These are phyloP conservation scores for Macrosoma leucophasiata DNA, from an alignment of 2,888 invertebrate species.

Conservation along the genomic window DNA sequence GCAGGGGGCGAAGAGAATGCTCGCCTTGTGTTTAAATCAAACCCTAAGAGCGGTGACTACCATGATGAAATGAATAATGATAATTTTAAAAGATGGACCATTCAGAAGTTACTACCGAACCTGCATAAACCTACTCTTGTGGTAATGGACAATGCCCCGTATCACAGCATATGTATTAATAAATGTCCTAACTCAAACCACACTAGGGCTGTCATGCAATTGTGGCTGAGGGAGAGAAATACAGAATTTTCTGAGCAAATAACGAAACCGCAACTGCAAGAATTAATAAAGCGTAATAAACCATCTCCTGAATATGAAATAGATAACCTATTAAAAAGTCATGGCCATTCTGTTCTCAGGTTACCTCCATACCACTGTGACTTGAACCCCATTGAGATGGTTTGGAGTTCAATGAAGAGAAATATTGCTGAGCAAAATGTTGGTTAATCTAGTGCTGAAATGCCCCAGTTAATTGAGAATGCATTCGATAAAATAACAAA, in stretches of 20 bases:
- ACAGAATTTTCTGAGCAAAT: not conserved
- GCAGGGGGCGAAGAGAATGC: not conserved
- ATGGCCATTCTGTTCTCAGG: too few relatives aligned
- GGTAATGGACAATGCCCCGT: conserved; percentile 2
- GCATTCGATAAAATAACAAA: too few relatives aligned
- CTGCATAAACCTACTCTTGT: conserved; percentile 2
- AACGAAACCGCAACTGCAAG: not conserved
- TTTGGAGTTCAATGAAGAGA: too few relatives aligned
- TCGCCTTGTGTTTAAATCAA: not conserved
- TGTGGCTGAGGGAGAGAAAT: not conserved
- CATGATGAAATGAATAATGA: not conserved
- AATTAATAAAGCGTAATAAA: too few relatives aligned
- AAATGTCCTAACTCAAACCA: conserved; percentile 3
- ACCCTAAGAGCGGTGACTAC: not conserved
- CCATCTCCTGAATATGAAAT: too few relatives aligned
- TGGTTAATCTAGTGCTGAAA: too few relatives aligned
- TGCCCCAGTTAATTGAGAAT: too few relatives aligned
- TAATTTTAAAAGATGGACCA: not conserved
- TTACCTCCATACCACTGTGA: too few relatives aligned
- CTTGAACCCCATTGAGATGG: too few relatives aligned
- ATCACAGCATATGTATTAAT: conserved; percentile 3
- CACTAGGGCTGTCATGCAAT: not conserved
- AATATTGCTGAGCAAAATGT: too few relatives aligned
- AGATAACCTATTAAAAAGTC: too few relatives aligned
- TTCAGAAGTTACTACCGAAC: not conserved